Conservation (phyloP, 2,113 vertebrate species). For the Halichoerus grypus region DNA sequence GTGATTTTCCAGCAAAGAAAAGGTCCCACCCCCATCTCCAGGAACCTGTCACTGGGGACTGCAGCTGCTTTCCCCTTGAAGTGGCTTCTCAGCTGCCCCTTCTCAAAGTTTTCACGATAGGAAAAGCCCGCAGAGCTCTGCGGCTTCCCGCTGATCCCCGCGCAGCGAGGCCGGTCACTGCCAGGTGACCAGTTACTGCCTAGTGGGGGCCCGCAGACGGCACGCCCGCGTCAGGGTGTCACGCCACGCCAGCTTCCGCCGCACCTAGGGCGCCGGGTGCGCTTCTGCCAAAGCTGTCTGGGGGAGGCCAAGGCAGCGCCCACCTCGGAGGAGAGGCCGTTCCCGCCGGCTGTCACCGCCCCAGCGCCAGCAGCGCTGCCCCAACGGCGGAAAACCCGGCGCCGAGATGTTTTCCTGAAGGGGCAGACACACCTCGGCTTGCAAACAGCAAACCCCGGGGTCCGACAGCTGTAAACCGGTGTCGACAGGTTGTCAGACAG, state of each 20-base stretch:
- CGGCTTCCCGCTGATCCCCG: not conserved
- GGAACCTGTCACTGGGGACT: fast-evolving
- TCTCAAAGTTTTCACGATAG: not conserved
- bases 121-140: not conserved
- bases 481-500: slow-evolving; percentile 96
- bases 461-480: slow-evolving; percentile 95
- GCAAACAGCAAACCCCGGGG: slow-evolving; percentile 92
- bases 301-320: not conserved
- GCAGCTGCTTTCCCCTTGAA: not conserved
- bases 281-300: not conserved
- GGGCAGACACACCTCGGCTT: slow-evolving; percentile 89
- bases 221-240: not conserved
- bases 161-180: not conserved
- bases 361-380: slow-evolving; percentile 55
- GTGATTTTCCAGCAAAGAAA: not conserved
- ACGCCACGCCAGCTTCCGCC: not conserved
- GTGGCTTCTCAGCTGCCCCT: not conserved
- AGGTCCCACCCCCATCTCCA: not conserved
- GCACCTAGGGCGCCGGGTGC: not conserved
- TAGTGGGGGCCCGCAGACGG: not conserved
- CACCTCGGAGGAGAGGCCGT: slow-evolving; percentile 23
- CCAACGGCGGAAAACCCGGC: slow-evolving; percentile 69
- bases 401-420: slow-evolving; percentile 85
- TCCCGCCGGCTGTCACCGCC: slow-evolving; percentile 26
- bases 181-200: slow-evolving; percentile 29